Evolutionary conservation across 2,797 vertebrate genomes (phyloP), one percentile per base, ranked within the genome.

Genomic region (Halcyon smyrnensis): DNA sequence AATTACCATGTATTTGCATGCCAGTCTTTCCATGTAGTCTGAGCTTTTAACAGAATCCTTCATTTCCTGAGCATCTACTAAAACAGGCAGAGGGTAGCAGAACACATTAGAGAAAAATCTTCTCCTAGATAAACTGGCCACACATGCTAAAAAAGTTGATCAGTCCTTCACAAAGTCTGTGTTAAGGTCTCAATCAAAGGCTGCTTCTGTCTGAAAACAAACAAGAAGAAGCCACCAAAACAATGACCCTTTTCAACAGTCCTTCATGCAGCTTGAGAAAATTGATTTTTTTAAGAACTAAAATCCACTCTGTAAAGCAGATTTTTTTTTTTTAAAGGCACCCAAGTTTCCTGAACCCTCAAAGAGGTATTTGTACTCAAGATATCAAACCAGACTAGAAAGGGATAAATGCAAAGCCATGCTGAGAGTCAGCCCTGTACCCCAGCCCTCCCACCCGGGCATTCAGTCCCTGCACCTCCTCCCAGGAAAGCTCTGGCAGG

Each of bases 1-100:
- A 39, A 18, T 96, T 97, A 99, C 99, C 99, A 98, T 98, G 92
- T 98, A 98, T 95, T 97, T 98, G 77, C 36, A 95, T 65, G 98
- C 97, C 85, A 98, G 97, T 77, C 95, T 98, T 56, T 98, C 98
- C 93, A 98, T 10, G 15, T 81, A 93, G 84, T 96, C 98, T 48
- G 94, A 59, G 57, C 60, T 82, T 87, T 88, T 96, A 59, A 70
- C 82, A 60, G 83, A 76, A 64, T 77, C 90, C 90, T 95, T 95
- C 90, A 74, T 92, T 56, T 98, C 93, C 76, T 34, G 65, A 62
- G 77, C 70, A 34, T 95, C 98, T 98, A 75, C 87, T 80, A 24
- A 21, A 95, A 90, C 16, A 37, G 41, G 17, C n/a, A 86, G 39
- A 90, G 23, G 5, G 12, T 17, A 60, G 48, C 41, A 81, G n/a